These are phyloP conservation scores for Paralichthys olivaceus DNA, from an alignment of 2,113 vertebrate genomes.

Conservation along the genomic window DNA sequence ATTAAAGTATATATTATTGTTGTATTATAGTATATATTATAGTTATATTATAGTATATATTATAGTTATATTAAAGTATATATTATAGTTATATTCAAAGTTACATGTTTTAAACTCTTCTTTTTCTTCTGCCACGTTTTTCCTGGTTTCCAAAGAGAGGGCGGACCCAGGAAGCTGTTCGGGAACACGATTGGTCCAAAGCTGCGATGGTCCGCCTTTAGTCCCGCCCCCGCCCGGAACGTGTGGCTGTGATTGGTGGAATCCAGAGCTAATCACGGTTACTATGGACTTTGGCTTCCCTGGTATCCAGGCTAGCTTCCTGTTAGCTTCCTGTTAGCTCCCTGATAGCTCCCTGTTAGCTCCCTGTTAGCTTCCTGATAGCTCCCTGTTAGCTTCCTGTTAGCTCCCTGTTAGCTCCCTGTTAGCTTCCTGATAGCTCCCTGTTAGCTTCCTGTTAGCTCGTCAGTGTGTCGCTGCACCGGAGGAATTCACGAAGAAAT, in stretches of 20 bases:
- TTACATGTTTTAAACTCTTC: conserved; percentile 20
- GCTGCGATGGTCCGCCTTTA: background rate
- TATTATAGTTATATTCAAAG: too few species aligned
- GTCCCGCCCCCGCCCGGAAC: background rate
- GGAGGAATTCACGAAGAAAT: conserved; percentile 19
- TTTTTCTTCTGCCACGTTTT: conserved; percentile 68
- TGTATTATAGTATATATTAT: too few species aligned
- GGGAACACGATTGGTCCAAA: conserved; percentile 45
- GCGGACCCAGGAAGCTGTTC: conserved; percentile 9
- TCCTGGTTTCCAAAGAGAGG: conserved; percentile 41
- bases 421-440: too few species aligned
- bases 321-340: background rate
- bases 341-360: too few species aligned
- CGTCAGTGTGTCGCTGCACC: background rate
- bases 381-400: conserved; percentile 14
- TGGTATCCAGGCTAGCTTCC: conserved; percentile 48
- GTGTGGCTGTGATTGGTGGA: conserved; percentile 20
- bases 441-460: too few species aligned
- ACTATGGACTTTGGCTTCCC: conserved; percentile 55
- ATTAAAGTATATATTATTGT: too few species aligned
- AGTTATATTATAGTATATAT: too few species aligned
- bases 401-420: background rate
- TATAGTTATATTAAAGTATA: too few species aligned
- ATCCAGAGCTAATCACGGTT: conserved; percentile 13
- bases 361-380: too few species aligned